These are phyloP conservation scores for Paragorgia papillata DNA, from an alignment of 92 coral and sea anemone genomes.

Conservation along the genomic window DNA sequence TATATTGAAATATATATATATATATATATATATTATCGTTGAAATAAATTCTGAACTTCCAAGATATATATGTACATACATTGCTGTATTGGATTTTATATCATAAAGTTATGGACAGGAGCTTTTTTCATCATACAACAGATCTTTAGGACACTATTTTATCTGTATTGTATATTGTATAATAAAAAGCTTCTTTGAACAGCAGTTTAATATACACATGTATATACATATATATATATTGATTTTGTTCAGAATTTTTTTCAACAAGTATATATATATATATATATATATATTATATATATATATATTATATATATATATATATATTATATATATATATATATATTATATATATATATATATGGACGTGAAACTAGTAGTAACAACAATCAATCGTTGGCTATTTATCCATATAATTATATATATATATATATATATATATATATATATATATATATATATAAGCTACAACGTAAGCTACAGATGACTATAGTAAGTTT, in stretches of 20 bases:
- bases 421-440: not conserved
- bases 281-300: slow-evolving; percentile 3
- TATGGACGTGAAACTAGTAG: too few species aligned
- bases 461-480: too few species aligned
- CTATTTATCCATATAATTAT: not conserved
- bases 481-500: too few species aligned
- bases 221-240: not conserved
- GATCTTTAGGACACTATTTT: too few species aligned
- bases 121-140: too few species aligned
- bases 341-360: slow-evolving; percentile 1
- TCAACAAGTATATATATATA: not conserved
- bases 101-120: too few species aligned
- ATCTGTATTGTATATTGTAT: too few species aligned
- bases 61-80: not conserved
- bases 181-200: too few species aligned
- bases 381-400: too few species aligned
- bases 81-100: too few species aligned
- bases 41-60: too few species aligned
- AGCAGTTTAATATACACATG: not conserved
- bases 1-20: not conserved
- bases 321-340: not conserved
- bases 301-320: not conserved
- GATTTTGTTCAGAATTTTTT: not conserved
- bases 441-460: not conserved
- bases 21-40: slow-evolving; percentile 1